These are phyloP conservation scores for Ostrea edulis DNA, from an alignment of 1,140 invertebrate genomes.

Conservation along the genomic window DNA sequence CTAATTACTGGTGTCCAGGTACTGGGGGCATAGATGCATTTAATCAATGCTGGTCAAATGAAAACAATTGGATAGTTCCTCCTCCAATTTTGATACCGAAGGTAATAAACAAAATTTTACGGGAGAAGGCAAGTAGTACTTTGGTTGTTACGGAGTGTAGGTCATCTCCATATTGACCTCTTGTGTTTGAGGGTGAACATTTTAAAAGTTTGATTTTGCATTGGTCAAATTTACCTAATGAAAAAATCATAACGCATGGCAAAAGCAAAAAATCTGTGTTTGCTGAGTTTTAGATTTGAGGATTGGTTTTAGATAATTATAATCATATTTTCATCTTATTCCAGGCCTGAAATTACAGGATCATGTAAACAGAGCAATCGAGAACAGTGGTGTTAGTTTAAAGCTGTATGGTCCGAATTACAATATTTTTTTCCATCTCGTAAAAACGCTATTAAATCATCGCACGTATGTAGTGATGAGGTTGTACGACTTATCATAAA, in stretches of 20 bases:
- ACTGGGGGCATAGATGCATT: slow-evolving; percentile 49
- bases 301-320: no score
- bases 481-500: no score
- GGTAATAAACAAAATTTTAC: slow-evolving; percentile 39
- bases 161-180: slow-evolving; percentile 48
- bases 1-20: slow-evolving; percentile 50
- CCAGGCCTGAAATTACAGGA: background rate
- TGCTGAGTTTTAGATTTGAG: background rate
- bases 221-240: background rate
- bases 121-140: slow-evolving; percentile 41
- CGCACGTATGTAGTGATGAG: no score
- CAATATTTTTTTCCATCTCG: no score
- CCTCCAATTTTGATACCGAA: background rate
- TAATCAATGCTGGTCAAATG: no score
- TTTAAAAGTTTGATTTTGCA: slow-evolving; percentile 3
- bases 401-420: no score
- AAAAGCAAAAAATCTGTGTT: slow-evolving; percentile 26
- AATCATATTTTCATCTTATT: no score
- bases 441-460: no score
- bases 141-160: slow-evolving; percentile 47
- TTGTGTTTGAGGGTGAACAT: background rate
- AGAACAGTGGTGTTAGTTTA: background rate
- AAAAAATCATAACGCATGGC: background rate
- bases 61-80: no score
- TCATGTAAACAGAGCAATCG: background rate